phyloP scores from a whole-genome alignment of 2,888 invertebrate species.

The Euzophera pinguis region DNA sequence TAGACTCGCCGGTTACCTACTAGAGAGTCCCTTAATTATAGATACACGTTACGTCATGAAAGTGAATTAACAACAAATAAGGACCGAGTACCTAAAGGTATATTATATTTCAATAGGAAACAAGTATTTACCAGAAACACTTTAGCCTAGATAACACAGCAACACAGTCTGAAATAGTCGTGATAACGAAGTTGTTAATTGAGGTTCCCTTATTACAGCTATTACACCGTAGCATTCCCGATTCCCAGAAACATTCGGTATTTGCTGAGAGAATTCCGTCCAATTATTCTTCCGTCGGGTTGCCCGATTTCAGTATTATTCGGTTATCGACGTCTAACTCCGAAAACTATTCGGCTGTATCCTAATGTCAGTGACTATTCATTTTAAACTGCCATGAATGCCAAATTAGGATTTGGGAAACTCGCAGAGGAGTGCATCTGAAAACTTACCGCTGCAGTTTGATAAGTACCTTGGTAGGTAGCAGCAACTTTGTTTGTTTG shows the following conservation, averaged over 20 bases:
- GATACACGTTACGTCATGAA: no score
- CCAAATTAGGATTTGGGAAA: constrained; percentile 26
- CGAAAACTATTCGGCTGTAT: constrained; percentile 25
- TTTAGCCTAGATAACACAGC: neutral
- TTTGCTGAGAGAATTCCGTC: constrained; percentile 18
- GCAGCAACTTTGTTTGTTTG: neutral
- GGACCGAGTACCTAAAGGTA: no score
- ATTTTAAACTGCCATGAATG: constrained; percentile 25
- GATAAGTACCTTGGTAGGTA: constrained; percentile 3
- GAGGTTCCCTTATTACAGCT: constrained; percentile 7
- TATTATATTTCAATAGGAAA: no score
- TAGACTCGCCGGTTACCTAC: no score
- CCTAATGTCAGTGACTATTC: constrained; percentile 27
- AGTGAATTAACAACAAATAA: no score
- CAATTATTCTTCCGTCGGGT: constrained; percentile 23
- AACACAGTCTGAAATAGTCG: neutral
- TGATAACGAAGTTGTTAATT: neutral
- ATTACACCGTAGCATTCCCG: constrained; percentile 5
- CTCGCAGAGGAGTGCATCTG: constrained; percentile 11
- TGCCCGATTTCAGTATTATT: constrained; percentile 25
- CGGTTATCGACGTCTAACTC: constrained; percentile 25
- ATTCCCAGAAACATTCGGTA: constrained; percentile 8
- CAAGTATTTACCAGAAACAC: no score
- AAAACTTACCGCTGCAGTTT: constrained; percentile 10
- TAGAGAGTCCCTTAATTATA: no score